Evolutionary conservation across 1,140 invertebrate species (phyloP).

Genomic region (Aphidius ervi): DNA sequence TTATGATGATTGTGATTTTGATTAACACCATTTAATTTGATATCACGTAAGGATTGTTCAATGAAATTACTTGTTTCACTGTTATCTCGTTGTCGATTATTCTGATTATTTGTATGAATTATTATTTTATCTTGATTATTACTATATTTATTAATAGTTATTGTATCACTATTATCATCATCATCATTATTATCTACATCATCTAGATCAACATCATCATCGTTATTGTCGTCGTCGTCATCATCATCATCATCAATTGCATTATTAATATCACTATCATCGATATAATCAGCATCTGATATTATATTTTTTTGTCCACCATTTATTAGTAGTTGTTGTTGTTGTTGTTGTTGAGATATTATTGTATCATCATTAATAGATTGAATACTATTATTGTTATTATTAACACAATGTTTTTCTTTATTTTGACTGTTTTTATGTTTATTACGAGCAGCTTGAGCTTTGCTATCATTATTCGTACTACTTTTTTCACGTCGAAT

Average conservation of each 20-base stretch:
- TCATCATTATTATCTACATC: conserved; percentile 24
- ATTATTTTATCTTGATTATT: conserved; percentile 26
- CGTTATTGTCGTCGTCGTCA: conserved; percentile 19
- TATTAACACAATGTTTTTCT: conserved; percentile 41
- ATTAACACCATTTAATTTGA: conserved; percentile 45
- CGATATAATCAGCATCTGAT: conserved; percentile 25
- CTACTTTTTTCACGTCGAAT: conserved; percentile 47
- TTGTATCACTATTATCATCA: neutral
- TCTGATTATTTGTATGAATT: conserved; percentile 12
- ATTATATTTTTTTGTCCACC: conserved; percentile 37
- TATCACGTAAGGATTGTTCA: conserved; percentile 33
- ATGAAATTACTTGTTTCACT: conserved; percentile 30
- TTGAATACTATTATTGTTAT: conserved; percentile 24
- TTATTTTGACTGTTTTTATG: conserved; percentile 53
- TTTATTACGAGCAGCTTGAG: conserved; percentile 49
- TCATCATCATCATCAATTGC: conserved; percentile 22
- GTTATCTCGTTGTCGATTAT: conserved; percentile 27
- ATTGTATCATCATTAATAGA: conserved; percentile 1
- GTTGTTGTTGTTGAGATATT: conserved; percentile 26
- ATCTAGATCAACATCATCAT: conserved; percentile 3
- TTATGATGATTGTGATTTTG: conserved; percentile 30
- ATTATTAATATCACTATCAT: neutral
- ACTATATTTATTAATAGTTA: conserved; percentile 23
- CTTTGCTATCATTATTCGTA: conserved; percentile 47
- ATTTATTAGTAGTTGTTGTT: conserved; percentile 30